Base-by-base conservation (phyloP, 1,140 invertebrate genomes). In the Oreohelix idahoensis region DNA sequence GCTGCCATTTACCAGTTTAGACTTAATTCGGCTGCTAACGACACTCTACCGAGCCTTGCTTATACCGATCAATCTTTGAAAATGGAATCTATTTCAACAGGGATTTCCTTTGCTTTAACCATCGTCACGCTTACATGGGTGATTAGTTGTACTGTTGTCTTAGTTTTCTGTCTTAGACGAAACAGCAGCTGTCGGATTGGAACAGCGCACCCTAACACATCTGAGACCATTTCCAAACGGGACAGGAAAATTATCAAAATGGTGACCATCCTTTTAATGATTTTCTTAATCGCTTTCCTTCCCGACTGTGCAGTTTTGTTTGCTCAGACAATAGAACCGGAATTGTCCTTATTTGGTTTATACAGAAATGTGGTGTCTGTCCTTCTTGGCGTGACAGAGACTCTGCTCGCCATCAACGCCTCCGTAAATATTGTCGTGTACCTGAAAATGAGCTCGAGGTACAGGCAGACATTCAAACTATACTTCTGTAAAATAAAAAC, bases 211-310 rank as follows among this genome's bases (percentile, higher is more conserved):
- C 1, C 20, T 73, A 39, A 8, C 20, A 26, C 5, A 11, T 45
- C n/a, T 23, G 38, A 11, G 0, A 26, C 11, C 1, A 1, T 73
- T 8, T 73, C 71, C n/a, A 73, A 23, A 73, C 71, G 71, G 13
- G 71, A 73, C 38, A 42, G 42, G 36, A 73, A 73, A 45, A 26
- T 73, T 39, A 39, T 73, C 71, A 73, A 73, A 32, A 42, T 42
- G 71, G 38, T 42, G 2, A 73, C 38, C n/a, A 26, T 42, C 0
- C 20, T 73, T 5, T 73, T 45, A 26, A 42, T 73, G 1, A 39
- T 73, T 0, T 73, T 73, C 42, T 2, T 73, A 0, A 11, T 42
- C 0, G 13, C 20, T 5, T 73, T 42, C 20, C 13, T 45, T 5
- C 71, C 71, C 2, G 71, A 73, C 42, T 26, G 13, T 26, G 23